A percentile compares a stretch with the other conserved stretches of the same genome.
Evolutionary conservation across 2,888 invertebrate genomes (phyloP).

Genomic region (Ochropleura leucogaster): DNA sequence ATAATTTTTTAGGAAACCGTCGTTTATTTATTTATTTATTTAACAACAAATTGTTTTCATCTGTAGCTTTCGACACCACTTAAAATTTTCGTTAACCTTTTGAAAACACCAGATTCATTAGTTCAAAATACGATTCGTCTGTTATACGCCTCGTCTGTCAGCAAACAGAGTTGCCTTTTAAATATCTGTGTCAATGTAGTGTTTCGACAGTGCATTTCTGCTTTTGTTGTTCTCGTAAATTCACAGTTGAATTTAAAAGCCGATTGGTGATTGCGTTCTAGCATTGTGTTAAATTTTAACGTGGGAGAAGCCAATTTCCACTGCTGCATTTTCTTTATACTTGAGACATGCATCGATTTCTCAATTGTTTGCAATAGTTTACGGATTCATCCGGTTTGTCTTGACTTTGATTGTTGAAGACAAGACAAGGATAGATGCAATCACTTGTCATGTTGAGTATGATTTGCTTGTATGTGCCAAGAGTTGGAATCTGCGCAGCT

Average conservation of each 20-base stretch:
- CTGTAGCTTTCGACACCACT: constrained; percentile 52
- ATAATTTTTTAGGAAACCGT: constrained; percentile 4
- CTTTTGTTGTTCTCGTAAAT: constrained; percentile 50
- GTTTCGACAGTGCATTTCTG: constrained; percentile 55
- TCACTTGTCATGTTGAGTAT: constrained; percentile 37
- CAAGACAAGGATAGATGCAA: constrained; percentile 36
- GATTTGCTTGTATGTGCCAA: constrained; percentile 50
- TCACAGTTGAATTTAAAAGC: constrained; percentile 56
- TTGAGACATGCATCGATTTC: constrained; percentile 12
- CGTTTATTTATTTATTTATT: constrained; percentile 22
- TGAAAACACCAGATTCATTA: constrained; percentile 58
- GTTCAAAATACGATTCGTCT: constrained; percentile 52
- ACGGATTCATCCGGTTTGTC: constrained; percentile 34
- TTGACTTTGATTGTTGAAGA: constrained; percentile 41
- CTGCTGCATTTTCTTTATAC: constrained; percentile 21
- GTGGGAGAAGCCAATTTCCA: constrained; percentile 17
- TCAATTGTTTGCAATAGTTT: constrained; percentile 39
- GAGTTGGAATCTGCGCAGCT: constrained; percentile 9
- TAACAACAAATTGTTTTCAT: constrained; percentile 36
- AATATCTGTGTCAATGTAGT: constrained; percentile 61
- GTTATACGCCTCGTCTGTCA: constrained; percentile 49
- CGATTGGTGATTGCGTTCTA: constrained; percentile 52
- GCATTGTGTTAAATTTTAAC: constrained; percentile 46
- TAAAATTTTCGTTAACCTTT: constrained; percentile 50
- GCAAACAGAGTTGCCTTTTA: constrained; percentile 59